Base-by-base conservation (phyloP, 2,888 invertebrate genomes). In the Microchrysa polita region DNA sequence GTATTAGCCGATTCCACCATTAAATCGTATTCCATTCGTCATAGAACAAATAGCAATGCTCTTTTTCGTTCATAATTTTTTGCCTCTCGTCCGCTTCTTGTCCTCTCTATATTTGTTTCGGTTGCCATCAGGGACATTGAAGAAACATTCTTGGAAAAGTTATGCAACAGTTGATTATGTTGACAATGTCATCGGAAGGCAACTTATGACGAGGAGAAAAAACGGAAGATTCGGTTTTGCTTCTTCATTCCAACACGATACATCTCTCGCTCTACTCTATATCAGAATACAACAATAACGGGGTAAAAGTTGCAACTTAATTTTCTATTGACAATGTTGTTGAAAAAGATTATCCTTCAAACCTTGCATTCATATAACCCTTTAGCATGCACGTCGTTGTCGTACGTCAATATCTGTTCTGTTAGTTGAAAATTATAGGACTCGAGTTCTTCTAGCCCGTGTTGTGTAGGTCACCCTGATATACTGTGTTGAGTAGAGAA, bases 161-260 rank as follows among this genome's bases (percentile, higher is more conserved):
- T 57, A 57, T 57, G 57, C 57, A 57, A 57, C 57, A 57, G 57
- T 16, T 57, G 57, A 57, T 22, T 22, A 22, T 20, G 57, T n/a
- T 52, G 52, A n/a, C 48, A 12, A 48, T n/a, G 48, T 48, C 48
- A 57, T 18, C 16, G 9, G 12, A 57, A 57, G 18, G 18, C 2
- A 5, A 4, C n/a, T n/a, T n/a, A n/a, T 22, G 20, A 22, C 20
- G 57, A 18, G 4, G 27, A 34, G 4, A 34, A 34, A 7, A 7
- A 57, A 57, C 16, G 57, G 20, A 16, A 12, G n/a, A 34, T 7
- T 34, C 27, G 27, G 27, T 34, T 34, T 34, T 34, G 27, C 27
- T 34, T n/a, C n/a, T n/a, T 34, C 7, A 34, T 34, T 34, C 27
- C 27, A 5, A 34, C 27, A 34, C n/a, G n/a, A n/a, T n/a, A n/a